Evolutionary conservation across 2,797 vertebrate species (phyloP), one percentile per base, ranked within the genome.

Genomic region (Tragopan temminckii): DNA sequence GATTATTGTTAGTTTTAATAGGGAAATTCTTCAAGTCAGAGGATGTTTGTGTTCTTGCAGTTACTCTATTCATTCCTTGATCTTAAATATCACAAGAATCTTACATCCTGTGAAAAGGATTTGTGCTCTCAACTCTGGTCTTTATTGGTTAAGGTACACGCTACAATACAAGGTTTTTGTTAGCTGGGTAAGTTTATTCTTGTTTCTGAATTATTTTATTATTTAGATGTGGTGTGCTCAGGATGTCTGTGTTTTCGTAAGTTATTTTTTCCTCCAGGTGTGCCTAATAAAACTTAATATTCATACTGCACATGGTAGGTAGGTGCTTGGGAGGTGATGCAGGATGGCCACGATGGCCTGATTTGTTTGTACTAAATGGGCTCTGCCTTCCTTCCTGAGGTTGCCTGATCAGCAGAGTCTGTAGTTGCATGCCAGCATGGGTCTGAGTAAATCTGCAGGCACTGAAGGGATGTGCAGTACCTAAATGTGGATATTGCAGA

Each of bases 181-280:
- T 38, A 46, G 76, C 38, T 58, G 85, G 62, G n/a, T 85, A 15
- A 0, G 3, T 87, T 94, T 68, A 50, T 75, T 93, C 76, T 87
- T 72, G 69, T 83, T 92, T 87, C 69, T 88, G 86, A 29, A 36
- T 75, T 79, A 31, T 80, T 89, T 93, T 63, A 27, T 81, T 78
- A 0, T 76, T 66, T 71, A 91, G 92, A 91, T 61, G 82, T 94
- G 80, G 77, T 88, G 67, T 80, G 43, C 46, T 93, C 59, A 70
- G 55, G 58, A 62, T 80, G 89, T 79, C 63, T 20, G 55, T 89
- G 55, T 64, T 93, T 62, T 52, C 90, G 68, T 29, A 55, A 42
- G 14, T 43, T 69, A 93, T 77, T 68, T 75, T 71, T 57, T 95
- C 9, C 3, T 92, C 59, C 82, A 89, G 89, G 85, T 94, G 85